Percentiles rank a stretch among this genome's conserved stretches.
phyloP scores from a whole-genome alignment of 1,140 invertebrate species.

The Planococcus citri region DNA sequence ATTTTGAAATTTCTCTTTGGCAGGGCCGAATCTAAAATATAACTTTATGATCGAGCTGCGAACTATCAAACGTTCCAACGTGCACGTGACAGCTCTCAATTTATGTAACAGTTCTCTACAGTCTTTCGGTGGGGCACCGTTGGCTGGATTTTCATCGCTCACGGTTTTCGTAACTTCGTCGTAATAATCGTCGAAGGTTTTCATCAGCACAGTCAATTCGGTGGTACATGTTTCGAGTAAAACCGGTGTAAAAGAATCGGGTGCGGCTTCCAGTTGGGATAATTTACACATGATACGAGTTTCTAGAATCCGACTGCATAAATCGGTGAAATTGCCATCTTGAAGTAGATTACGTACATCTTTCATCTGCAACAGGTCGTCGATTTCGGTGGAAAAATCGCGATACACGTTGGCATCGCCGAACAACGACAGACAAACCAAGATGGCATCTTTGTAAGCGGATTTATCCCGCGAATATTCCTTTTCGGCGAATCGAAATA shows the following conservation, averaged over 20 bases:
- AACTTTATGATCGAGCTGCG: background rate
- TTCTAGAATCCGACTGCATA: conserved; percentile 47
- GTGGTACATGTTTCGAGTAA: conserved; percentile 21
- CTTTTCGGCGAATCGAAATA: conserved; percentile 42
- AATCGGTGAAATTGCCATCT: conserved; percentile 41
- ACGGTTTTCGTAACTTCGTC: conserved; percentile 22
- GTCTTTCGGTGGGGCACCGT: too few relatives aligned
- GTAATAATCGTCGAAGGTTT: conserved; percentile 22
- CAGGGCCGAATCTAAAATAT: background rate
- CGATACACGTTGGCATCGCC: conserved; percentile 42
- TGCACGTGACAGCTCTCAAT: background rate
- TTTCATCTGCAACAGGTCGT: conserved; percentile 41
- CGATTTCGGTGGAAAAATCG: conserved; percentile 44
- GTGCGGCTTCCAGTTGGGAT: background rate
- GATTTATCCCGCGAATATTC: conserved; percentile 35
- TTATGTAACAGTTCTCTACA: background rate
- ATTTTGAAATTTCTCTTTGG: conserved; percentile 21
- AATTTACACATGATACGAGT: conserved; percentile 38
- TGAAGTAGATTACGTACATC: conserved; percentile 41
- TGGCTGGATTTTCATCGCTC: background rate
- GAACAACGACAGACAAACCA: conserved; percentile 46
- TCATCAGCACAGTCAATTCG: conserved; percentile 21
- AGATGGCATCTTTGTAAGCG: conserved; percentile 42
- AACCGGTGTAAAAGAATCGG: conserved; percentile 9
- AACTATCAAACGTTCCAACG: background rate